phyloP scores from a whole-genome alignment of 2,888 invertebrate species.

The Lasioglossum leucozonium region DNA sequence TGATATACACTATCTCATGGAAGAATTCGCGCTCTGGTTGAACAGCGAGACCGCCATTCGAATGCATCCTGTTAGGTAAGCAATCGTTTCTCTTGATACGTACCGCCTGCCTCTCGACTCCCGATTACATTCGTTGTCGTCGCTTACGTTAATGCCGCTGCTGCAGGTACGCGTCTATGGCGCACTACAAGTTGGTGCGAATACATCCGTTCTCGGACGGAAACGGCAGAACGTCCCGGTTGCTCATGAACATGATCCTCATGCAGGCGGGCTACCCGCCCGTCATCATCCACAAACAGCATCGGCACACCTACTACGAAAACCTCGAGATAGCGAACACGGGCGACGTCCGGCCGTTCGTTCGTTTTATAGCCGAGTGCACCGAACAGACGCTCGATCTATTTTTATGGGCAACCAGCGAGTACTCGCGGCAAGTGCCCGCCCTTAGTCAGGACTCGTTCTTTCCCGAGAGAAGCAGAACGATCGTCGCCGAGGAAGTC shows the following conservation, averaged over 20 bases:
- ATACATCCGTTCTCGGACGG: slow-evolving; percentile 99
- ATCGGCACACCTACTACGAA: slow-evolving; percentile 93
- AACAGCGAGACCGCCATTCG: slow-evolving; percentile 94
- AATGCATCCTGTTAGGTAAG: slow-evolving; percentile 94
- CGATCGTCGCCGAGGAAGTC: slow-evolving; percentile 76
- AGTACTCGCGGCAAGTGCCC: slow-evolving; percentile 89
- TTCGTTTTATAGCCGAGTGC: slow-evolving; percentile 97
- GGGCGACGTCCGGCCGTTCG: slow-evolving; percentile 97
- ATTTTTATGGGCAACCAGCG: slow-evolving; percentile 93
- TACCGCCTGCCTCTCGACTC: neutral
- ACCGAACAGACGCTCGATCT: slow-evolving; percentile 95
- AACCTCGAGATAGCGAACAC: slow-evolving; percentile 95
- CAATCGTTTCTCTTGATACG: neutral
- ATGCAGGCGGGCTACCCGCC: slow-evolving; percentile 98
- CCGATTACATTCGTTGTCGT: neutral
- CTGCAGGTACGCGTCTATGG: slow-evolving; percentile 94
- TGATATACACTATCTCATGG: slow-evolving; percentile 92
- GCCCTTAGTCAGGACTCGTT: slow-evolving; percentile 86
- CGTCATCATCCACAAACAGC: slow-evolving; percentile 96
- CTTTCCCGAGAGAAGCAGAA: slow-evolving; percentile 71
- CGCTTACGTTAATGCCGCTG: neutral
- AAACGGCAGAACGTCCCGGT: slow-evolving; percentile 97
- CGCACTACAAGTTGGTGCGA: slow-evolving; percentile 98
- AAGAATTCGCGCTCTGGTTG: slow-evolving; percentile 96
- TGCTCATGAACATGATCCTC: slow-evolving; percentile 97